A percentile compares a stretch with the other conserved stretches of the same genome.
These are phyloP conservation scores for Macropus fuliginosus DNA, from an alignment of 2,797 vertebrate species.

Conservation along the genomic window DNA sequence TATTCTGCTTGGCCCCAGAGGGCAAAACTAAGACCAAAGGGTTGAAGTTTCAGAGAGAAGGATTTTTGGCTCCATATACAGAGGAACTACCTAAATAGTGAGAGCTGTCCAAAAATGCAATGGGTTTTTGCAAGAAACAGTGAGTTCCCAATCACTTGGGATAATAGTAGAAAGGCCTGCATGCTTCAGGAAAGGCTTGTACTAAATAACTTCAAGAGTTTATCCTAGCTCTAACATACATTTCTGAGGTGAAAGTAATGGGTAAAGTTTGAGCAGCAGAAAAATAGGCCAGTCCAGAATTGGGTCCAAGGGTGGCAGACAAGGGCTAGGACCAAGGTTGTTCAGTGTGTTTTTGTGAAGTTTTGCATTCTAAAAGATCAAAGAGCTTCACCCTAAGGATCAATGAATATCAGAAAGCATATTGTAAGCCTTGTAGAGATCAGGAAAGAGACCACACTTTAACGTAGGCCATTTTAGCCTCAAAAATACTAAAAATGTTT, in stretches of 20 bases:
- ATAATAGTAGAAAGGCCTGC: neutral
- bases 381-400: neutral
- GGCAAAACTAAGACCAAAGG: neutral
- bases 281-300: neutral
- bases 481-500: neutral
- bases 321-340: neutral
- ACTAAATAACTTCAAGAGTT: neutral
- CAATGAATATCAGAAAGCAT: neutral
- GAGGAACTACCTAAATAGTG: neutral
- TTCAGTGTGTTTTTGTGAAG: neutral
- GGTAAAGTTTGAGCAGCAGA: neutral
- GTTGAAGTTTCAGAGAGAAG: neutral
- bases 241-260: neutral
- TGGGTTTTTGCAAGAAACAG: neutral
- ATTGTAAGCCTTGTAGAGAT: neutral
- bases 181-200: neutral
- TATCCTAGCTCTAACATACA: neutral
- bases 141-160: neutral
- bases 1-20: neutral
- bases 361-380: neutral
- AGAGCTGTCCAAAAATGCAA: neutral
- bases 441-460: neutral
- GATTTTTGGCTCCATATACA: neutral
- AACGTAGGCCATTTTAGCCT: neutral
- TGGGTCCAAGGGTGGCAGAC: neutral